Percentiles rank a stretch among this genome's conserved stretches.
Evolutionary conservation across 2,888 invertebrate genomes (phyloP).

Genomic region (Thalpophila matura): DNA sequence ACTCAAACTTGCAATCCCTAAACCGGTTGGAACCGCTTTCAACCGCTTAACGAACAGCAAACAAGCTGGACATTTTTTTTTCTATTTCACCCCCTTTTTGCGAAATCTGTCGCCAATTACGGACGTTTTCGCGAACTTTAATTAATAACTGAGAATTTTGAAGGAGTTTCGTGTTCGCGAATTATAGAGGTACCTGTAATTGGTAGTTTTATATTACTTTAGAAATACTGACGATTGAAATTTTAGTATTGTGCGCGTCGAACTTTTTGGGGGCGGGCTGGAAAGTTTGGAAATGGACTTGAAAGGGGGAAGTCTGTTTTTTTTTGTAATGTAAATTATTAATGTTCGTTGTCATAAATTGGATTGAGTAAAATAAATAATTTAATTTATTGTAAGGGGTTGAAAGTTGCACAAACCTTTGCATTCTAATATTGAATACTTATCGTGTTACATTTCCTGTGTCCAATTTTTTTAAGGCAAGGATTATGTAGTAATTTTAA

Average conservation of each 20-base stretch:
- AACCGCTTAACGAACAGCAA: slow-evolving; percentile 54
- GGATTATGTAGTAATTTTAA: too few relatives aligned
- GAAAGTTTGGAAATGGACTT: slow-evolving; percentile 18
- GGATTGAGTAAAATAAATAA: background rate
- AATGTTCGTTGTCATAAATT: background rate
- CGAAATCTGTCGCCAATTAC: slow-evolving; percentile 57
- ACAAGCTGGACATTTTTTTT: slow-evolving; percentile 34
- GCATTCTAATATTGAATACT: background rate
- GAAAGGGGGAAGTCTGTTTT: background rate
- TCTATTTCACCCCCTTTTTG: slow-evolving; percentile 38
- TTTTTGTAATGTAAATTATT: background rate
- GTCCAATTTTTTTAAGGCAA: too few relatives aligned
- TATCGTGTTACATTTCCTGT: too few relatives aligned
- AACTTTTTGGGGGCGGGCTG: slow-evolving; percentile 35
- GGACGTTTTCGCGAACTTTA: slow-evolving; percentile 54
- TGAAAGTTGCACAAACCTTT: background rate
- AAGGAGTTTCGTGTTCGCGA: slow-evolving; percentile 50
- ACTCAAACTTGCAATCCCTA: slow-evolving; percentile 42
- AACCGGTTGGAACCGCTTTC: slow-evolving; percentile 58
- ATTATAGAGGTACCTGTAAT: slow-evolving; percentile 42
- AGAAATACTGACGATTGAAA: slow-evolving; percentile 40
- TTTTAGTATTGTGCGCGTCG: slow-evolving; percentile 47
- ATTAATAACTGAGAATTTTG: slow-evolving; percentile 58
- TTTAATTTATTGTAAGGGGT: background rate
- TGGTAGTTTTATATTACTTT: slow-evolving; percentile 62